Conservation (phyloP, 2,113 vertebrate species). For the Poeciliopsis occidentalis region DNA sequence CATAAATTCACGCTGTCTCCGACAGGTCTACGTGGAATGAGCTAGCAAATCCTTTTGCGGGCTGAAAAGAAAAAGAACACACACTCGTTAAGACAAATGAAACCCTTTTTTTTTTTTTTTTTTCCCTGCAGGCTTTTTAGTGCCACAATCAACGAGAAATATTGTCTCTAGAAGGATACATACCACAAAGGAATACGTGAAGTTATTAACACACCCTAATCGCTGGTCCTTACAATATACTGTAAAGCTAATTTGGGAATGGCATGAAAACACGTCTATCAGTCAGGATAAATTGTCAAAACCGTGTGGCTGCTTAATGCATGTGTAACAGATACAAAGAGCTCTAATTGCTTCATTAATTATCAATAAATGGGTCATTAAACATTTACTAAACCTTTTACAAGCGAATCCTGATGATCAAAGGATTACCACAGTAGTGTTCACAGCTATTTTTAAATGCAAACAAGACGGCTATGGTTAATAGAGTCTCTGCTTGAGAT, state of each 20-base stretch:
- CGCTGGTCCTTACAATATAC: slow-evolving; percentile 20
- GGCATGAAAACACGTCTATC: slow-evolving; percentile 55
- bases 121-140: slow-evolving; percentile 56
- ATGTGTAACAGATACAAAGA: slow-evolving; percentile 63
- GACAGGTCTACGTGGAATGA: slow-evolving; percentile 94
- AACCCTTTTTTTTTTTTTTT: slow-evolving; percentile 17
- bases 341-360: slow-evolving; percentile 72
- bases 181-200: slow-evolving; percentile 60
- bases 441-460: slow-evolving; percentile 53
- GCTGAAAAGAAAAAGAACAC: slow-evolving; percentile 88
- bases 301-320: slow-evolving; percentile 56
- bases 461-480: slow-evolving; percentile 50
- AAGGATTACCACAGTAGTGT: slow-evolving; percentile 32
- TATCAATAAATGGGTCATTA: slow-evolving; percentile 73
- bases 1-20: slow-evolving; percentile 95
- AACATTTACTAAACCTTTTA: slow-evolving; percentile 68
- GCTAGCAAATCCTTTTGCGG: slow-evolving; percentile 99
- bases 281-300: slow-evolving; percentile 50
- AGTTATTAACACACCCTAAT: slow-evolving; percentile 66
- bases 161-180: slow-evolving; percentile 56
- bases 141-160: slow-evolving; percentile 49
- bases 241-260: slow-evolving; percentile 58
- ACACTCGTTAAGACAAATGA: slow-evolving; percentile 66
- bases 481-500: slow-evolving; percentile 40
- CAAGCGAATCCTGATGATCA: slow-evolving; percentile 56